phyloP scores from a whole-genome alignment of 2,888 invertebrate genomes.

The Nymphalis polychloros region DNA sequence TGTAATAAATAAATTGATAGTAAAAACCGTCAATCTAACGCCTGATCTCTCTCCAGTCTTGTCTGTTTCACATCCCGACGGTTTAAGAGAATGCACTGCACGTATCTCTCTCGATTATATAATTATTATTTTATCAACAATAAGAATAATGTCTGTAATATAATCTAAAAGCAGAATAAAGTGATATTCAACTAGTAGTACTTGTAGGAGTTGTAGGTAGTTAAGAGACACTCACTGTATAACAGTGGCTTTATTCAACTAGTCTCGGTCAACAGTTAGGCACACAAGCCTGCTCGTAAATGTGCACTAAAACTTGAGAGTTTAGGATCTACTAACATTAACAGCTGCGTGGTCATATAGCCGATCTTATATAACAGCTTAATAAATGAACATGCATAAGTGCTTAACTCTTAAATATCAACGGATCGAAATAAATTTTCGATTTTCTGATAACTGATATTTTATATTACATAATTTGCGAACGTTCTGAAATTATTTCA shows the following conservation, averaged over 20 bases:
- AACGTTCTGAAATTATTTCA: no score
- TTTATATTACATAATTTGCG: no score
- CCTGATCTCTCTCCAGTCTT: no score
- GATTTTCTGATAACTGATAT: no score
- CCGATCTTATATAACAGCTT: slow-evolving; percentile 17
- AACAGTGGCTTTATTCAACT: slow-evolving; percentile 14
- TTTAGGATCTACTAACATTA: slow-evolving; percentile 22
- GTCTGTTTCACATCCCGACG: no score
- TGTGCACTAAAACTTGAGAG: slow-evolving; percentile 32
- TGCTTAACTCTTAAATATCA: no score
- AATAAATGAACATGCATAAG: slow-evolving; percentile 9
- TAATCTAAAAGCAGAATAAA: background rate
- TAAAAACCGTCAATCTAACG: no score
- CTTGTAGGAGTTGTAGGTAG: background rate
- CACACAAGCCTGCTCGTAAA: slow-evolving; percentile 29
- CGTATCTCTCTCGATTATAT: no score
- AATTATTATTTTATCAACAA: background rate
- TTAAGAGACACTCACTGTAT: background rate
- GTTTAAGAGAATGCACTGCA: no score
- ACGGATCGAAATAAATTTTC: no score
- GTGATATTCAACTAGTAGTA: slow-evolving; percentile 1
- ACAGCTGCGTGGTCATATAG: slow-evolving; percentile 19
- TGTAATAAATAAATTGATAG: no score
- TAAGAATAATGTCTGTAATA: background rate
- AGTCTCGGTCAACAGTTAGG: slow-evolving; percentile 20